Conservation (phyloP, 2,113 vertebrate genomes). For the Chaetodon auriga region DNA sequence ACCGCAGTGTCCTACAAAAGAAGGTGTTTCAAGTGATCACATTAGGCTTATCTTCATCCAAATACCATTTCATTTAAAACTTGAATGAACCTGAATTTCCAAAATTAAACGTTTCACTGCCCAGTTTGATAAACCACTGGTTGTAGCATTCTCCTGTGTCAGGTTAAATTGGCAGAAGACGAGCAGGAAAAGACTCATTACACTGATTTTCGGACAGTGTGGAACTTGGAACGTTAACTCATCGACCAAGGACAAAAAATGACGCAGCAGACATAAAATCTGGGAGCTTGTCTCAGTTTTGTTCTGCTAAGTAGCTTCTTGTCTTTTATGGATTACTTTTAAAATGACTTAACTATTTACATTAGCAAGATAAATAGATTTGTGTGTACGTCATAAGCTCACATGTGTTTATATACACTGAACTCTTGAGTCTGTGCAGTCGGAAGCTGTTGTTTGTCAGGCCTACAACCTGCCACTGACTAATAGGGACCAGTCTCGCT, state of each 20-base stretch:
- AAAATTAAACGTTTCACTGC: conserved; percentile 6
- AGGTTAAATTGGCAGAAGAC: not conserved
- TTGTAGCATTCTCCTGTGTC: conserved; percentile 15
- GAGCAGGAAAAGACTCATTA: conserved; percentile 7
- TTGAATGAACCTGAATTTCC: not conserved
- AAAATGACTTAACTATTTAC: conserved; percentile 29
- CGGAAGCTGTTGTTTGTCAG: not conserved
- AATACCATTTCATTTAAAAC: not conserved
- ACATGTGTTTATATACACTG: not conserved
- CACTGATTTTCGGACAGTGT: not conserved
- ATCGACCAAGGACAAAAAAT: conserved; percentile 4
- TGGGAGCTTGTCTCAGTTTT: conserved; percentile 8
- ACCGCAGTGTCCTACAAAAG: not conserved
- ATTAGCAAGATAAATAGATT: conserved; percentile 17
- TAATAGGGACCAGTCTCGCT: not conserved
- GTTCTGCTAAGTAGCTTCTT: conserved; percentile 34
- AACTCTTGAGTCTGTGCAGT: not conserved
- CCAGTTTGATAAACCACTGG: conserved; percentile 3
- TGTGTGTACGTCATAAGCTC: not conserved
- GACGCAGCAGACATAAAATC: conserved; percentile 2
- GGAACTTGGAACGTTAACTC: conserved; percentile 1
- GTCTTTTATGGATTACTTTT: conserved; percentile 41
- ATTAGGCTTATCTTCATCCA: not conserved
- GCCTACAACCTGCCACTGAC: not conserved
- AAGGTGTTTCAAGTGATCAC: not conserved